Conservation (phyloP, 1,140 invertebrate species). For the Pseudomyrmex cubaensis region DNA sequence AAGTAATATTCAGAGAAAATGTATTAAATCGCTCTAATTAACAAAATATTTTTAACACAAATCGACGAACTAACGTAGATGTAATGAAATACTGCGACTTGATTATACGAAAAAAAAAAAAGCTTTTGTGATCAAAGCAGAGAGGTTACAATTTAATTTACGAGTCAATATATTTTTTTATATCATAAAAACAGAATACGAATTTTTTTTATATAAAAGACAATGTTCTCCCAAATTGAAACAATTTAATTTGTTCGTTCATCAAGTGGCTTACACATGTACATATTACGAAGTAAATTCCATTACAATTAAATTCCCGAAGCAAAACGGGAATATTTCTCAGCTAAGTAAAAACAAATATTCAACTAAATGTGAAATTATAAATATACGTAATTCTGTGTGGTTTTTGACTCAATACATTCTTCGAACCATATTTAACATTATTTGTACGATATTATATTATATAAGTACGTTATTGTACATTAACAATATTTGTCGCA, state of each 20-base stretch:
- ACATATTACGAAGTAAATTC: background rate
- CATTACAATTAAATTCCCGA: background rate
- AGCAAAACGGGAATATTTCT: background rate
- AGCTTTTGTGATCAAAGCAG: background rate
- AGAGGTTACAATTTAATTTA: background rate
- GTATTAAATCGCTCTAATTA: background rate
- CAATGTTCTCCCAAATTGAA: constrained; percentile 5
- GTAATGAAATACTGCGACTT: background rate
- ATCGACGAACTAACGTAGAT: background rate
- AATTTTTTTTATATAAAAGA: background rate
- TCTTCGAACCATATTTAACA: background rate
- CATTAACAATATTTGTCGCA: background rate
- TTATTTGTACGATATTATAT: too few species aligned
- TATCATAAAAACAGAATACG: background rate
- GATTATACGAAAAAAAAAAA: background rate
- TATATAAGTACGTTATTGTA: too few species aligned
- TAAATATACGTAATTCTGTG: background rate
- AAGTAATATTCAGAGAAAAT: constrained; percentile 10
- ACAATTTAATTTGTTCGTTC: background rate
- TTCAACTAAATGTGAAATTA: constrained; percentile 14
- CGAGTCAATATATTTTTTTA: constrained; percentile 16
- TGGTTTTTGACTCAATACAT: too few species aligned
- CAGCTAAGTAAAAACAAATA: background rate
- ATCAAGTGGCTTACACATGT: background rate
- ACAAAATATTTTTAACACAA: background rate